Evolutionary conservation across 2,888 invertebrate genomes (phyloP), one percentile per base, ranked within the genome.

Genomic region (Epinotia ramella): DNA sequence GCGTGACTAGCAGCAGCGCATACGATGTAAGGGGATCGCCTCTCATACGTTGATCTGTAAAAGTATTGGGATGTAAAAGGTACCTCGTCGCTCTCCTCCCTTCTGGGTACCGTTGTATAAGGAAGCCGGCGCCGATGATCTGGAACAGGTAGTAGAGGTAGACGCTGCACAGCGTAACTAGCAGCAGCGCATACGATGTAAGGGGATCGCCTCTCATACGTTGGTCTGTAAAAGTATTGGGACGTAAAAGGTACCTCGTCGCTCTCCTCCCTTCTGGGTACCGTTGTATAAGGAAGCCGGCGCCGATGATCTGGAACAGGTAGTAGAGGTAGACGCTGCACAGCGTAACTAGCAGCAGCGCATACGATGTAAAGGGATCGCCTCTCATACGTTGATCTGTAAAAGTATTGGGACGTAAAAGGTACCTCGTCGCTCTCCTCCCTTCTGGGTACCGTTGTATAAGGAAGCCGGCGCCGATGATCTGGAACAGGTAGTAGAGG

Each of bases 251-350:
- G 40, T 83, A 92, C 94, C 94, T 91, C 1, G 94, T 93, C 2
- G 90, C 91, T 73, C 90, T 84, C 62, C 87, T 83, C 77, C 84
- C 90, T 81, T 89, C 89, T 4, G 93, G 88, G 78, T 86, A 91
- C 28, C 87, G 82, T 53, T 93, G 89, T 76, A 92, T 87, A 2
- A 95, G 89, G 78, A 96, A 96, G 62, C 96, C 96, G 66, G 96
- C 96, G 46, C 97, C 97, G 72, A 97, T 96, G 66, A 97, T 96
- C 84, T 97, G 96, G 85, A 97, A 97, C 79, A 97, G 94, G 83
- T 96, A 96, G 90, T 97, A 97, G 20, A 97, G 95, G 87, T 97
- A 97, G 76, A 97, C 96, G 4, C 97, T 97, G 44, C 96, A 96
- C 87, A 97, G 97, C 1, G 97, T 97, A 57, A 97, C 96, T 6